Conservation (phyloP, 2,113 vertebrate genomes). For the Fregetta grallaria region DNA sequence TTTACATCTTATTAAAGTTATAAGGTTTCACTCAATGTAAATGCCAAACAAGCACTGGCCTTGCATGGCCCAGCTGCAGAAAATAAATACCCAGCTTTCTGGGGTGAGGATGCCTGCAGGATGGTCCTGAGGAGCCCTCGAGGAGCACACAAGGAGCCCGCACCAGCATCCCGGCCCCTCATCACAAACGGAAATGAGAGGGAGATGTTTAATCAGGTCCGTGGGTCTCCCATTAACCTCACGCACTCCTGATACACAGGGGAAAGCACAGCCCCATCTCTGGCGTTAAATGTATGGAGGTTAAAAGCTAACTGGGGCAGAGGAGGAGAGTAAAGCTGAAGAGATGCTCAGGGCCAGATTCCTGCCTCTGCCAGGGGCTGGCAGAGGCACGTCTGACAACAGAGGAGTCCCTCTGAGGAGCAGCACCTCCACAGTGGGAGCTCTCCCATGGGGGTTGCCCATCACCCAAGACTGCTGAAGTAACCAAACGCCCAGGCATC, state of each 20-base stretch:
- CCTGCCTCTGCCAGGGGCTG: not conserved
- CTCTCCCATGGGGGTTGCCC: fast-evolving
- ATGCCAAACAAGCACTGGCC: constrained; percentile 45
- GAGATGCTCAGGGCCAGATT: not conserved
- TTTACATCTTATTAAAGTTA: constrained; percentile 70
- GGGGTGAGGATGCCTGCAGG: not conserved
- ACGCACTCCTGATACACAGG: not conserved
- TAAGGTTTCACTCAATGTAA: constrained; percentile 59
- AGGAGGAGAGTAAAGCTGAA: not conserved
- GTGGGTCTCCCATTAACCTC: not conserved
- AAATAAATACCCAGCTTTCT: not conserved
- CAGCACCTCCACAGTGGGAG: not conserved
- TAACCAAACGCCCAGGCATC: not conserved
- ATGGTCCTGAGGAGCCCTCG: not conserved
- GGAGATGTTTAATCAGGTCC: not conserved
- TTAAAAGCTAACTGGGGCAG: not conserved
- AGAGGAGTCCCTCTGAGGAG: not conserved
- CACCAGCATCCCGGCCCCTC: fast-evolving
- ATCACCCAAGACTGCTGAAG: not conserved
- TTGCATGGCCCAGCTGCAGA: not conserved
- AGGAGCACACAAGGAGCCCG: not conserved
- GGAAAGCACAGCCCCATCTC: not conserved
- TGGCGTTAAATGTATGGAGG: not conserved
- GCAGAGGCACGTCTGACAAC: not conserved
- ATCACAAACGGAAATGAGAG: not conserved